Conservation (phyloP, 2,888 invertebrate genomes). For the Drosophila planitibia region DNA sequence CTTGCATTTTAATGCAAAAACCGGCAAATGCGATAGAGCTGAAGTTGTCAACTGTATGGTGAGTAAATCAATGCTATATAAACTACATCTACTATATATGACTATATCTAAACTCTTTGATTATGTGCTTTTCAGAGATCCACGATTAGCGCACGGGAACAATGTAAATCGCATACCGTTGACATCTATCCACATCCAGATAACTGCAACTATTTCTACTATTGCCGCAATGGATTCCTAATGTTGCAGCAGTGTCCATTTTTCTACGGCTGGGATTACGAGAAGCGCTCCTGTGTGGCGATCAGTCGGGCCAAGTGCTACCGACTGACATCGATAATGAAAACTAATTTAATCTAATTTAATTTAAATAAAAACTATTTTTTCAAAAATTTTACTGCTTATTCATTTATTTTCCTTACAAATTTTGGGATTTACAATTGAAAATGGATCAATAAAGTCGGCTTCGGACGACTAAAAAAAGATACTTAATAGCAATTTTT, state of each 20-base stretch:
- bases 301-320: constrained; percentile 69
- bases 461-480: background rate
- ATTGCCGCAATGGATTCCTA: constrained; percentile 79
- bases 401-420: background rate
- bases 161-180: constrained; percentile 67
- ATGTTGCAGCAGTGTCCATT: constrained; percentile 84
- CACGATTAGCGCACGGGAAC: constrained; percentile 63
- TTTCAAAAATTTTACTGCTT: background rate
- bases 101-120: background rate
- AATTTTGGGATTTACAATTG: background rate
- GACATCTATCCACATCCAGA: constrained; percentile 80
- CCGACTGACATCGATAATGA: constrained; percentile 16
- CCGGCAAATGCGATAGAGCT: constrained; percentile 80
- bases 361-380: constrained; percentile 10
- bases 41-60: constrained; percentile 78
- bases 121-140: constrained; percentile 44
- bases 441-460: background rate
- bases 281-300: constrained; percentile 71
- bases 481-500: no score
- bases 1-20: constrained; percentile 77
- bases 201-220: constrained; percentile 83
- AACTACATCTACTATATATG: no score
- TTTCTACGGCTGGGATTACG: constrained; percentile 82
- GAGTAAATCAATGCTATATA: constrained; percentile 17
- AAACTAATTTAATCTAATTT: constrained; percentile 3